These are phyloP conservation scores for Teleiodes luculella DNA, from an alignment of 2,888 invertebrate genomes.

Conservation along the genomic window DNA sequence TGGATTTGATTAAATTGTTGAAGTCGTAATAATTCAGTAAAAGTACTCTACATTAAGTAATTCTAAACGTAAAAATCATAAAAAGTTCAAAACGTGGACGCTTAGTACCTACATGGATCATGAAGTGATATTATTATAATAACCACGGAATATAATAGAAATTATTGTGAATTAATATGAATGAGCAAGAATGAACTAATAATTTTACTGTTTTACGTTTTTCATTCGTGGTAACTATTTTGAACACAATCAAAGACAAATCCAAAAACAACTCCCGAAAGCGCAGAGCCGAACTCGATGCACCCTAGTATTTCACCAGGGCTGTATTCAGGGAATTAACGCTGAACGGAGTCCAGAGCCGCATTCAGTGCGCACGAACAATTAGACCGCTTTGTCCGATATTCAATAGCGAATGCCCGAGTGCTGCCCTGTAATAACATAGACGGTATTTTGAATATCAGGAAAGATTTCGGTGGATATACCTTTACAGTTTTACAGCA, in stretches of 20 bases:
- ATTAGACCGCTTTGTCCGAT: constrained; percentile 71
- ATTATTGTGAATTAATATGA: too few relatives aligned
- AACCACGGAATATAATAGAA: too few relatives aligned
- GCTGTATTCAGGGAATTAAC: constrained; percentile 21
- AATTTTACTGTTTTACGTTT: too few relatives aligned
- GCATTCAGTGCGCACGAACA: constrained; percentile 51
- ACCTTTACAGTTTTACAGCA: background rate
- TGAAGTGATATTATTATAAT: too few relatives aligned
- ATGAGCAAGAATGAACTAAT: too few relatives aligned
- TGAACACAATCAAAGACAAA: background rate
- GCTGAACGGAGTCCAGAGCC: constrained; percentile 25
- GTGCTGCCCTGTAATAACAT: constrained; percentile 48
- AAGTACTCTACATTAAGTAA: too few relatives aligned
- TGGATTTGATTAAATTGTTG: too few relatives aligned
- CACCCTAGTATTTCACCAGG: constrained; percentile 18
- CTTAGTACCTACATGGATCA: too few relatives aligned
- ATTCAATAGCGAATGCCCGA: constrained; percentile 56
- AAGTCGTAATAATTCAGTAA: too few relatives aligned
- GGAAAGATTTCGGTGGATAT: constrained; percentile 31
- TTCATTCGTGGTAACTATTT: background rate
- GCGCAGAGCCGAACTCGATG: constrained; percentile 11
- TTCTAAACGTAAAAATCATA: too few relatives aligned
- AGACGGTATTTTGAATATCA: constrained; percentile 43
- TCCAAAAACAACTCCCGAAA: background rate
- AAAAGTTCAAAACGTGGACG: too few relatives aligned